Base-by-base conservation (phyloP, 2,113 vertebrate genomes). In the Nothobranchius furzeri region DNA sequence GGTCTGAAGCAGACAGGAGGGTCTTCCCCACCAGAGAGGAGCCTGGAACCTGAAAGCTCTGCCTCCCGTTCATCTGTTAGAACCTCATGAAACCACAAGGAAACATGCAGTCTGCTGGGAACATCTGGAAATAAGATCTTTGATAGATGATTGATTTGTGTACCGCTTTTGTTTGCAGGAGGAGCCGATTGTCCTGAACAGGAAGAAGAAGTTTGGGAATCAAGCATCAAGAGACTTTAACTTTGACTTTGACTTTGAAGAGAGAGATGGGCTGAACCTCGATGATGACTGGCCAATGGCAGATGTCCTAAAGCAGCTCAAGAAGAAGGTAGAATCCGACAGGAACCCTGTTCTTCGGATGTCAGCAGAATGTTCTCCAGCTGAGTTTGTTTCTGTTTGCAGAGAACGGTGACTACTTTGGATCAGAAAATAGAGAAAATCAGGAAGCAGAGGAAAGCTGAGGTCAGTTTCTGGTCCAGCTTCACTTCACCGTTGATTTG, bases 351-450 rank as follows among this genome's bases (percentile, higher is more conserved):
- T 20, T 20, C 20, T 20, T 20, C 20, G 20, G 20, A 20, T 20
- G 20, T 20, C 12, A 11, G 55, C 54, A 35, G 37, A 35, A 30
- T 12, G 20, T 4, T 14, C 2, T 5, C 9, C n/a, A 40, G 12
- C 40, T 40, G 8, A 35, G 17, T 45, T 0, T 4, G 35, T 48
- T 71, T 79, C 30, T 80, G n/a, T 61, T 55, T 64, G 9, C 72
- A 99, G 97, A 95, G 85, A 88, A 87, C 89, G 1, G 89, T 92
- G 2, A 98, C 97, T 0, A 99, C 95, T 0, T 78, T 99, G 76
- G 98, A 99, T 65, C 95, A 99, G 84, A 99, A 99, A 89, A 99
- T 99, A 2, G 96, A 97, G 55, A 94, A 95, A 83, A 92, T 99
- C 55, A 90, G 98, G 12, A 95, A 95, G 89, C 94, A 93, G 48